Percentiles rank a stretch among this genome's conserved stretches.
Evolutionary conservation across 1,140 invertebrate species (phyloP).

Genomic region (Coenobita brevimanus): DNA sequence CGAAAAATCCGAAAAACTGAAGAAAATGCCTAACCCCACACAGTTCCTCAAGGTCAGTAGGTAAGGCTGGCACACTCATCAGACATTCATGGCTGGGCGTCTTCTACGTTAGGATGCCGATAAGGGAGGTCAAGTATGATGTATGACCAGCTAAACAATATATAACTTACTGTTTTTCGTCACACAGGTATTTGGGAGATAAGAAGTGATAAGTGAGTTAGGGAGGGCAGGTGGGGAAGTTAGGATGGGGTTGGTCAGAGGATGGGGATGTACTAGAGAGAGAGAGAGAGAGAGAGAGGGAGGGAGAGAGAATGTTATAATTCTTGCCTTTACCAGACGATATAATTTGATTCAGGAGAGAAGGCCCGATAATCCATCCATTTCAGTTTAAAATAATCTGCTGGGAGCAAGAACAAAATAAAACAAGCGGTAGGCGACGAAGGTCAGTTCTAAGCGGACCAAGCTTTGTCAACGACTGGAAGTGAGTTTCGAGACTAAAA

Average conservation of each 20-base stretch:
- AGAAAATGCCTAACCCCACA: too few species aligned
- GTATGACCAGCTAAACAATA: constrained; percentile 14
- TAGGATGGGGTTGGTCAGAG: not conserved
- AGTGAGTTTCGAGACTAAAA: too few species aligned
- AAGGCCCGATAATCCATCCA: too few species aligned
- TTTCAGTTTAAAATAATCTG: too few species aligned
- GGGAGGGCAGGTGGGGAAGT: not conserved
- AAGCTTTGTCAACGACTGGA: too few species aligned
- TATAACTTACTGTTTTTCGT: constrained; percentile 38
- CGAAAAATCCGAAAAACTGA: too few species aligned
- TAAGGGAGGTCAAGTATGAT: constrained; percentile 20
- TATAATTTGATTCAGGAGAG: too few species aligned
- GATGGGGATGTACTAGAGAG: not conserved
- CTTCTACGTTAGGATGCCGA: constrained; percentile 1
- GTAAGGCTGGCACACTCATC: not conserved
- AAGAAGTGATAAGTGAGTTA: not conserved
- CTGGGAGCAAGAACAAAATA: too few species aligned
- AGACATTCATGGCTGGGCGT: constrained; percentile 21
- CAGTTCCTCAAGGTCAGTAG: too few species aligned
- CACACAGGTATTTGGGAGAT: constrained; percentile 15
- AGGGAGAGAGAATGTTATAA: not conserved
- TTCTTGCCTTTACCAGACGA: too few species aligned
- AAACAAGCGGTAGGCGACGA: too few species aligned
- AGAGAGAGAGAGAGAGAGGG: not conserved
- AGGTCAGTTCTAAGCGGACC: too few species aligned